phyloP scores from a whole-genome alignment of 2,888 invertebrate genomes.

The Acronicta psi region DNA sequence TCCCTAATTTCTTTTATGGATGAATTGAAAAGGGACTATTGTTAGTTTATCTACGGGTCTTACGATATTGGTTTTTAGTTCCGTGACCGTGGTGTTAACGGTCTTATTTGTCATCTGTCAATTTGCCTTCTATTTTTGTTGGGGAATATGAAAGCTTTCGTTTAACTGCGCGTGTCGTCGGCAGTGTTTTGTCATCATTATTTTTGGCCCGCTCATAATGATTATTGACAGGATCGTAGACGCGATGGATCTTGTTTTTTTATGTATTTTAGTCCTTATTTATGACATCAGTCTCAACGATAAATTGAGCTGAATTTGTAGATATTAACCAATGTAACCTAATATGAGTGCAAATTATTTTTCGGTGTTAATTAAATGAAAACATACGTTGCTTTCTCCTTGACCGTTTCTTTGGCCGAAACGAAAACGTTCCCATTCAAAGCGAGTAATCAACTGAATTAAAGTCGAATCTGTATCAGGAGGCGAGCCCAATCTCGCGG shows the following conservation, averaged over 20 bases:
- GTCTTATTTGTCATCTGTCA: slow-evolving; percentile 88
- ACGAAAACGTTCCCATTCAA: slow-evolving; percentile 56
- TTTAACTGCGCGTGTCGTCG: slow-evolving; percentile 78
- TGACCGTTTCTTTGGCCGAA: slow-evolving; percentile 36
- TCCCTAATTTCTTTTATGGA: slow-evolving; percentile 38
- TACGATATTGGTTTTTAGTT: slow-evolving; percentile 63
- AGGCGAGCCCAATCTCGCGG: slow-evolving; percentile 66
- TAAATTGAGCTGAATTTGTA: slow-evolving; percentile 2
- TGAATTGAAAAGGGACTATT: slow-evolving; percentile 16
- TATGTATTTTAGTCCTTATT: slow-evolving; percentile 38
- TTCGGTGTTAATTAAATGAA: slow-evolving; percentile 6
- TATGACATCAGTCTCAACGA: slow-evolving; percentile 15
- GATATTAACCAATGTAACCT: background rate
- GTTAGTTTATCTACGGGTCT: slow-evolving; percentile 58
- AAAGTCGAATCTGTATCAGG: slow-evolving; percentile 62
- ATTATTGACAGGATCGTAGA: slow-evolving; percentile 79
- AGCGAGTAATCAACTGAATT: slow-evolving; percentile 65
- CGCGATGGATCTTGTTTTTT: slow-evolving; percentile 59
- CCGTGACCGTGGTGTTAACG: slow-evolving; percentile 84
- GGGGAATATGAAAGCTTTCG: slow-evolving; percentile 84
- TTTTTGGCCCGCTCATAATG: slow-evolving; percentile 82
- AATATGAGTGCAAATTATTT: slow-evolving; percentile 1
- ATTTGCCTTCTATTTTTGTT: slow-evolving; percentile 87
- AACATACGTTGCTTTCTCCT: slow-evolving; percentile 31
- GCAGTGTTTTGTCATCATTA: slow-evolving; percentile 84